Base-by-base conservation (phyloP, 2,888 invertebrate genomes). In the Belgica antarctica region DNA sequence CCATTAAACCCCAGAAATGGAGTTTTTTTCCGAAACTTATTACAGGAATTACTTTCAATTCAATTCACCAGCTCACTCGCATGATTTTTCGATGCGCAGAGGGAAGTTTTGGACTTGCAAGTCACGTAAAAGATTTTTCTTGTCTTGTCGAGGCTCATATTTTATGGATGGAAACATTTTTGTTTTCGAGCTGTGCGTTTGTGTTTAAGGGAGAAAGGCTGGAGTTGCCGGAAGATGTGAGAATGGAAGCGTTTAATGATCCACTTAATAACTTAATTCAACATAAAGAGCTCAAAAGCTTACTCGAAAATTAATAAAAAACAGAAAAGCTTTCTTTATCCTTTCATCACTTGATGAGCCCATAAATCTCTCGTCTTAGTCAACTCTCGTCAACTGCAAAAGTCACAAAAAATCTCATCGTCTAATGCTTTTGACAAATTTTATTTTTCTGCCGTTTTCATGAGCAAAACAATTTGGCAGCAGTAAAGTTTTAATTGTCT, bases 211-310 rank as follows among this genome's bases (percentile, higher is more conserved):
- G 52, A 52, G 52, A 17, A 22, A n/a, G 15, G 41, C 15, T n/a
- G 52, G 3, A 52, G 25, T 27, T 59, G 2, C 25, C 7, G 52
- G 17, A n/a, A 5, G 41, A 59, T 25, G 59, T 57, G 57, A 17
- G 57, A 57, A 59, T 59, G 59, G 22, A 52, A 22, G 59, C 59
- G 27, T 59, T 59, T 27, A 59, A 59, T 59, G 59, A 59, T 59
- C 59, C 59, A 59, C 59, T 59, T 59, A 59, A 59, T 59, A 59
- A 59, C 59, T 25, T 59, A 59, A 59, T 59, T 59, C 59, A 59
- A 59, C 59, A 59, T 59, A 25, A 59, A 59, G 59, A 59, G 59
- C 59, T 59, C 59, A 59, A 59, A 27, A 59, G 59, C 59, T 59
- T 27, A 59, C n/a, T 10, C 2, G 59, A 59, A 59, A 59, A 59